Percentiles rank a stretch among this genome's conserved stretches.
These are phyloP conservation scores for Tribolium madens DNA, from an alignment of 1,140 invertebrate species.

Conservation along the genomic window DNA sequence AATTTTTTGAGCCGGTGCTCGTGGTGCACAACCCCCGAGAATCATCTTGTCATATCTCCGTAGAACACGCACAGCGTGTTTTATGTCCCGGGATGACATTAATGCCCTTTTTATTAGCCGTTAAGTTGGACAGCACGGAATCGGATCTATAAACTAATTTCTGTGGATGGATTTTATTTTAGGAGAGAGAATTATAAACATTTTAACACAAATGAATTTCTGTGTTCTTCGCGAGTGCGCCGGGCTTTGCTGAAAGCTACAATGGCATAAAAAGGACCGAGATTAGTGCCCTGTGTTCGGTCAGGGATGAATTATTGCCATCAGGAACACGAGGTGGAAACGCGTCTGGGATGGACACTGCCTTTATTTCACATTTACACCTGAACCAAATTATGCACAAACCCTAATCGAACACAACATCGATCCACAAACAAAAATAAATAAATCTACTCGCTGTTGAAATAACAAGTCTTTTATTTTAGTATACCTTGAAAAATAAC, in stretches of 20 bases:
- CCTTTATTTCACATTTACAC: constrained; percentile 54
- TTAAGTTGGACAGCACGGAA: constrained; percentile 57
- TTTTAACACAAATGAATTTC: constrained; percentile 20
- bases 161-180: constrained; percentile 49
- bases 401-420: background rate
- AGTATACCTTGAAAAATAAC: no score
- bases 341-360: constrained; percentile 53
- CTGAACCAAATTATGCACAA: constrained; percentile 48
- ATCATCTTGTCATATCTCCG: constrained; percentile 56
- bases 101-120: constrained; percentile 62
- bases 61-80: constrained; percentile 60
- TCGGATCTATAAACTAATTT: constrained; percentile 57
- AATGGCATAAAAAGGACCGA: constrained; percentile 53
- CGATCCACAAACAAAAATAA: background rate
- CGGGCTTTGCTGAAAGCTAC: constrained; percentile 44
- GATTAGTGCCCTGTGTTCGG: constrained; percentile 53
- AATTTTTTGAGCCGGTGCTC: constrained; percentile 4
- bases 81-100: constrained; percentile 59
- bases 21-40: constrained; percentile 19
- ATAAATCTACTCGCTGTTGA: no score
- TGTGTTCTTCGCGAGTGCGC: constrained; percentile 22
- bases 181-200: constrained; percentile 6
- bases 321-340: constrained; percentile 62
- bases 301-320: constrained; percentile 61
- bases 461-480: no score